Percentiles rank a stretch among this genome's conserved stretches.
Conservation (phyloP, 1,140 invertebrate genomes). For the Brachionus rotundiformis region DNA sequence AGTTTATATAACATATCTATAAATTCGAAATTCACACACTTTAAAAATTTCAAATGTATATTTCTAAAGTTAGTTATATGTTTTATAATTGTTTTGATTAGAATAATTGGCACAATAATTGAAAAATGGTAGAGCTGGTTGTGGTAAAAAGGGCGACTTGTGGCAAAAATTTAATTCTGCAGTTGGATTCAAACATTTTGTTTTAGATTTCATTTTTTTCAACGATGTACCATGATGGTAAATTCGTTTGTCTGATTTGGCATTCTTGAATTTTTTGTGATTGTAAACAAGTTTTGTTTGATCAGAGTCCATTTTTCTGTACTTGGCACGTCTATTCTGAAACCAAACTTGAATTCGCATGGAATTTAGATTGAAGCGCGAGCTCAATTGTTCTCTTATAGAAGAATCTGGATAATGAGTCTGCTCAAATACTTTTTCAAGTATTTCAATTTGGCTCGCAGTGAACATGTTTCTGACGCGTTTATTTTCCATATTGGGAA, state of each 20-base stretch:
- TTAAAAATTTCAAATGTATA: background rate
- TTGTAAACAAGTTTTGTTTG: background rate
- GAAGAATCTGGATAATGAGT: slow-evolving; percentile 99
- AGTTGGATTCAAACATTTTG: background rate
- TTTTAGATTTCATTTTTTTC: too few species aligned
- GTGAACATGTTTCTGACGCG: slow-evolving; percentile 30
- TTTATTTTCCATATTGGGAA: slow-evolving; percentile 33
- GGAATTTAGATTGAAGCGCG: slow-evolving; percentile 98
- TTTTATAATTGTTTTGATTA: background rate
- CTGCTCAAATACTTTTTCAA: slow-evolving; percentile 98
- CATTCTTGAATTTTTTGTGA: slow-evolving; percentile 23
- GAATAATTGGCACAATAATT: background rate
- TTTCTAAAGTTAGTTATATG: background rate
- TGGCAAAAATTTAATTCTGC: background rate
- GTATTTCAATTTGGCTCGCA: slow-evolving; percentile 82
- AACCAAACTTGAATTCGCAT: slow-evolving; percentile 84
- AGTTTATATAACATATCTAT: too few species aligned
- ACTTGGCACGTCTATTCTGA: slow-evolving; percentile 48
- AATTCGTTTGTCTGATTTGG: background rate
- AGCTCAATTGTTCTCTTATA: slow-evolving; percentile 94
- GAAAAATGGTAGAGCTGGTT: background rate
- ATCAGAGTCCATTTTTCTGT: slow-evolving; percentile 43
- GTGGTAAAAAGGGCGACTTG: background rate
- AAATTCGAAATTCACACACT: too few species aligned
- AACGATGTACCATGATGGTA: too few species aligned